Evolutionary conservation across 2,888 invertebrate genomes (phyloP).

Genomic region (Rugalucina vietnamica): DNA sequence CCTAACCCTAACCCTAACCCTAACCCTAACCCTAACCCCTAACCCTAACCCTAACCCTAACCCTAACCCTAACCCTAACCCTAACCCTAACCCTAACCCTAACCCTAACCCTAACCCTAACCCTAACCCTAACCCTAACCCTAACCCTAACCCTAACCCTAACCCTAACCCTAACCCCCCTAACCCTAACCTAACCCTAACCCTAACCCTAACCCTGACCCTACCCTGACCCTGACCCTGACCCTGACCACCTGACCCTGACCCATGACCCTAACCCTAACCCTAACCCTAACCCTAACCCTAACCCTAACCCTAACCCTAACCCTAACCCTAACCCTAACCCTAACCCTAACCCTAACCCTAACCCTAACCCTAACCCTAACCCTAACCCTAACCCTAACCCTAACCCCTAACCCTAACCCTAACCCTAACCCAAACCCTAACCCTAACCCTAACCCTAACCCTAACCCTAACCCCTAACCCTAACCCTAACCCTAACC

Average conservation of each 20-base stretch:
- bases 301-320: conserved; percentile 65
- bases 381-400: conserved; percentile 61
- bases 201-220: conserved; percentile 61
- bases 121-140: conserved; percentile 66
- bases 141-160: conserved; percentile 63
- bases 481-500: conserved; percentile 30
- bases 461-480: conserved; percentile 28
- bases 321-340: conserved; percentile 62
- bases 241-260: conserved; percentile 56
- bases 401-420: conserved; percentile 65
- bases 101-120: conserved; percentile 60
- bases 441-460: conserved; percentile 27
- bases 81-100: conserved; percentile 67
- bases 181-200: conserved; percentile 66
- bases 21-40: conserved; percentile 40
- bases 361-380: conserved; percentile 58
- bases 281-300: conserved; percentile 65
- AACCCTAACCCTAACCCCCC: conserved; percentile 66
- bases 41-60: conserved; percentile 57
- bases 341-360: conserved; percentile 57
- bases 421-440: conserved; percentile 15
- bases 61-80: conserved; percentile 68
- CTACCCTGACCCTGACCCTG: conserved; percentile 63
- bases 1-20: conserved; percentile 66
- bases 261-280: conserved; percentile 59